Base-by-base conservation (phyloP, 2,113 vertebrate species). In the Rhizomys pruinosus region DNA sequence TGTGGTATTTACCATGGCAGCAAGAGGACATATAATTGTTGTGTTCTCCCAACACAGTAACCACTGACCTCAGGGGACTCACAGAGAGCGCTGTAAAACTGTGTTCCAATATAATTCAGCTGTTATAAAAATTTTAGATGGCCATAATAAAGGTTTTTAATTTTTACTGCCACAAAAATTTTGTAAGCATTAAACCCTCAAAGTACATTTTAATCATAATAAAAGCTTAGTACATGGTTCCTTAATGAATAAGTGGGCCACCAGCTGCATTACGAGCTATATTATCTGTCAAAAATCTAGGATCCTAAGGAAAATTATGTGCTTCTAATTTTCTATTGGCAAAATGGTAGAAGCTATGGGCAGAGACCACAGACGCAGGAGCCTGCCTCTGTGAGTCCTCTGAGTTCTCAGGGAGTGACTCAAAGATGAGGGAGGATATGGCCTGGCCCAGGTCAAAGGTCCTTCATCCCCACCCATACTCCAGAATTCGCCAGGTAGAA, bases 81-180 rank as follows among this genome's bases (percentile, higher is more conserved):
- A 68, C 29, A 63, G 61, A 63, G n/a, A 55, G 72, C 84, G 82
- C 22, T 39, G 7, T 88, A 63, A 72, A 84, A 85, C 63, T 73
- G 68, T 22, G 10, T n/a, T 59, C 15, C 57, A 52, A 1, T 88
- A 37, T 95, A 47, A 92, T 82, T 81, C 57, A 90, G 11, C 32
- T 69, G 61, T 20, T 73, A 37, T 64, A 92, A 95, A 81, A 79
- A 44, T 81, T 92, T 93, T 44, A 88, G 84, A 73, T 44, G 64
- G 52, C 52, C 55, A 25, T 92, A 92, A 88, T 71, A 82, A 59
- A 88, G 37, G 55, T 63, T 93, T 88, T 74, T 69, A 87, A 81
- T 79, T 95, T 93, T 93, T 90, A 92, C 78, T 73, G 42, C 85
- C 23, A 12, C 74, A 64, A 68, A 87, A 92, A 74, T 72, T 71